Conservation (phyloP, 2,888 invertebrate genomes). For the Thymelicus sylvestris region DNA sequence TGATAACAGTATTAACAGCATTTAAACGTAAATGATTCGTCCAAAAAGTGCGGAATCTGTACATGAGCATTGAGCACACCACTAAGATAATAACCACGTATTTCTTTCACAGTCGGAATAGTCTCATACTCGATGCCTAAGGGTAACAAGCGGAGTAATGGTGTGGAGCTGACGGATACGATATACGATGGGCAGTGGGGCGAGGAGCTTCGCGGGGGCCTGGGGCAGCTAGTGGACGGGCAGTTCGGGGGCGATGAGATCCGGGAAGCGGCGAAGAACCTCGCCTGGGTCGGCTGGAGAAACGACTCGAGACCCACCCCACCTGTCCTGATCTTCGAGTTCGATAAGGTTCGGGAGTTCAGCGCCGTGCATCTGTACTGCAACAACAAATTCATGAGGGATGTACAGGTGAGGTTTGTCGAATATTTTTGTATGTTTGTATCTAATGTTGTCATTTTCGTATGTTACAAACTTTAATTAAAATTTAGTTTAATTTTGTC, state of each 20-base stretch:
- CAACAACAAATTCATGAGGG: constrained; percentile 94
- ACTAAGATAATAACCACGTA: not conserved
- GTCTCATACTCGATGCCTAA: constrained; percentile 95
- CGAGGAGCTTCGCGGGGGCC: constrained; percentile 89
- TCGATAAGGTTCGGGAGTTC: constrained; percentile 95
- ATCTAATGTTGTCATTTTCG: not conserved
- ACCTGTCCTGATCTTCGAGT: constrained; percentile 90
- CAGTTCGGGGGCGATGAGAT: constrained; percentile 89
- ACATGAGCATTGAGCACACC: no score
- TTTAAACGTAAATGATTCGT: no score
- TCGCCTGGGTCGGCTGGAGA: constrained; percentile 97
- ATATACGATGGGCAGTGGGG: constrained; percentile 95
- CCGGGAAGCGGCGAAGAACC: constrained; percentile 84
- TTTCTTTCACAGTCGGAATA: constrained; percentile 87
- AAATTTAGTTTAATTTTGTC: no score
- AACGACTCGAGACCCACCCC: constrained; percentile 88
- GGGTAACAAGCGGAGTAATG: constrained; percentile 92
- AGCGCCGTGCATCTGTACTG: constrained; percentile 91
- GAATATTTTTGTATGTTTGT: not conserved
- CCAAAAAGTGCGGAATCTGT: no score
- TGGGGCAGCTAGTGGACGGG: constrained; percentile 94
- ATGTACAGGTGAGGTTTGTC: constrained; percentile 87
- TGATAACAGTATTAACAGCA: no score
- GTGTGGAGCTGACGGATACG: constrained; percentile 92
- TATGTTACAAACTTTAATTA: no score